phyloP scores from a whole-genome alignment of 2,888 invertebrate species.

The Odontocolon sp. region DNA sequence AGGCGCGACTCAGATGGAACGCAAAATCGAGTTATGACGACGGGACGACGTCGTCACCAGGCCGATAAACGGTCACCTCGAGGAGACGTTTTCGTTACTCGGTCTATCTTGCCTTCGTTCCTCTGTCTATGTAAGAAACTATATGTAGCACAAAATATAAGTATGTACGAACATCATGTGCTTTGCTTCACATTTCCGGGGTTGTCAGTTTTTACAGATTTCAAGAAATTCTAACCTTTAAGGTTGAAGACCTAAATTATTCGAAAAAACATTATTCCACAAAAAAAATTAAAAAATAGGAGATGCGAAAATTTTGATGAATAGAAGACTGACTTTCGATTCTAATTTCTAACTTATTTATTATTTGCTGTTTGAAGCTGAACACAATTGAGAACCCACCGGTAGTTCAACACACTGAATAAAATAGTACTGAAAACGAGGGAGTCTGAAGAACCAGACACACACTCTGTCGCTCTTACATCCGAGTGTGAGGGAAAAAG shows the following conservation, averaged over 20 bases:
- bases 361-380: neutral
- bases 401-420: neutral
- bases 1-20: slow-evolving; percentile 78
- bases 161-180: slow-evolving; percentile 24
- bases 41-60: slow-evolving; percentile 54
- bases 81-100: slow-evolving; percentile 34
- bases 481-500: slow-evolving; percentile 39
- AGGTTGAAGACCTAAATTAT: no score
- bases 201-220: neutral
- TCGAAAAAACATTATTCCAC: no score
- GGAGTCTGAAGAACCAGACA: neutral
- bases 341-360: no score
- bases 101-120: slow-evolving; percentile 19
- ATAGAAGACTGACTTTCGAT: no score
- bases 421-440: neutral
- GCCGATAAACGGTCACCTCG: slow-evolving; percentile 49
- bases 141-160: slow-evolving; percentile 5
- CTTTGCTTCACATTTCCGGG: slow-evolving; percentile 4
- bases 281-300: no score
- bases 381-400: neutral
- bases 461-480: neutral
- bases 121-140: slow-evolving; percentile 6
- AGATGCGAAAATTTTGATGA: neutral
- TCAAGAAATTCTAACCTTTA: no score
- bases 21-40: slow-evolving; percentile 76